A percentile compares a stretch with the other conserved stretches of the same genome.
phyloP scores from a whole-genome alignment of 2,797 vertebrate genomes.

The Mus caroli region DNA sequence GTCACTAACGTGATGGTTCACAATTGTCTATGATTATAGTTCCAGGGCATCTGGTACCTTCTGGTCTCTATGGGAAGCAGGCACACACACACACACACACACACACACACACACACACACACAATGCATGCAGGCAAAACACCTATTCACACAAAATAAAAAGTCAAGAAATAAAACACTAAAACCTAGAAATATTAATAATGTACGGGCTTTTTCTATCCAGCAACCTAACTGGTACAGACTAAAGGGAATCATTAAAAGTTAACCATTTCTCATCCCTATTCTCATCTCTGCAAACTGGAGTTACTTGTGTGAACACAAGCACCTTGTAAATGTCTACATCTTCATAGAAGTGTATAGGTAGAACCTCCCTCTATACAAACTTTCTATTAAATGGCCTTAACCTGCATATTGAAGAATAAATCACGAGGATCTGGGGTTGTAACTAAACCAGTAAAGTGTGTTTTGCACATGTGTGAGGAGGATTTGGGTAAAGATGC shows the following conservation, averaged over 20 bases:
- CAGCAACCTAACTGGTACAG: not conserved
- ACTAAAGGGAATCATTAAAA: not conserved
- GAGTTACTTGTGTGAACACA: not conserved
- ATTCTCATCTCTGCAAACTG: not conserved
- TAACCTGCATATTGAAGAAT: not conserved
- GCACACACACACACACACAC: not conserved
- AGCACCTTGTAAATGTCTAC: not conserved
- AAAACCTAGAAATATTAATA: constrained; percentile 13
- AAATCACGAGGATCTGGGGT: no score
- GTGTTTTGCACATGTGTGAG: not conserved
- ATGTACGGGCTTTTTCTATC: not conserved
- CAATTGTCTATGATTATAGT: not conserved
- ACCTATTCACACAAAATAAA: not conserved
- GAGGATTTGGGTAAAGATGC: not conserved
- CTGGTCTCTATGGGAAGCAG: not conserved
- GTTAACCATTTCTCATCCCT: not conserved
- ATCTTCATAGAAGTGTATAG: not conserved
- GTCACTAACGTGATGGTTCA: not conserved
- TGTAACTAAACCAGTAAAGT: not conserved
- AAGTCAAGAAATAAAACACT: not conserved
- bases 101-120: no score
- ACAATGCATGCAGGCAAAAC: not conserved
- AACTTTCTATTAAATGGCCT: not conserved
- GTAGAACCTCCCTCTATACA: not conserved
- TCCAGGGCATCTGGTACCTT: not conserved